Percentiles rank a stretch among this genome's conserved stretches.
These are phyloP conservation scores for Agonum fuliginosum DNA, from an alignment of 2,888 invertebrate species.

Conservation along the genomic window DNA sequence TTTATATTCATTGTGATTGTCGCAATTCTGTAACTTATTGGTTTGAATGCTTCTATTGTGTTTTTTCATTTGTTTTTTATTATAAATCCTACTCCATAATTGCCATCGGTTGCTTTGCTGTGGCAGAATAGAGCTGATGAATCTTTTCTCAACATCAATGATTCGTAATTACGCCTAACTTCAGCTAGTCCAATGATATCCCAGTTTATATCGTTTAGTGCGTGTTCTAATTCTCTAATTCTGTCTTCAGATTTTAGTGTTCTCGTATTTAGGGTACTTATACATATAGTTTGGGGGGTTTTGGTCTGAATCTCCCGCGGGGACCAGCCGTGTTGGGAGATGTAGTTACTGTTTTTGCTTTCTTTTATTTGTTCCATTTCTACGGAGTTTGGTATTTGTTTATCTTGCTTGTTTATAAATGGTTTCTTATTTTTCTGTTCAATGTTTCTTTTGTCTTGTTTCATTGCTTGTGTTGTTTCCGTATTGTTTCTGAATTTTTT, in stretches of 20 bases:
- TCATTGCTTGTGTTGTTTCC: too few relatives aligned
- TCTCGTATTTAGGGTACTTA: too few relatives aligned
- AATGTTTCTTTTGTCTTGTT: too few relatives aligned
- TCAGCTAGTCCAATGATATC: neutral
- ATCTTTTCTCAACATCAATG: neutral
- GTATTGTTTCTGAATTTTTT: too few relatives aligned
- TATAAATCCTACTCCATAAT: neutral
- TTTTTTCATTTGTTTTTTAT: neutral
- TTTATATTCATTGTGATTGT: neutral
- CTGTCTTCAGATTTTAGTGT: too few relatives aligned
- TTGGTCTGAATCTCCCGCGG: neutral
- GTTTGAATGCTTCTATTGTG: neutral
- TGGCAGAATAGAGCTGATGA: neutral
- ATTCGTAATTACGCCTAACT: neutral
- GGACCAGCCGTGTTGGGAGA: conserved; percentile 37
- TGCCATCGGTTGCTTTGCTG: neutral
- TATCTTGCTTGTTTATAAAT: neutral
- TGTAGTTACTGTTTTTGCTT: neutral
- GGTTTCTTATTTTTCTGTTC: neutral
- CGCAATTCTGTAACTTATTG: neutral
- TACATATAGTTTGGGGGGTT: neutral
- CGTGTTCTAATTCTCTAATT: too few relatives aligned
- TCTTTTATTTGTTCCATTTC: neutral
- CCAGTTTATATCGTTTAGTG: conserved; percentile 5
- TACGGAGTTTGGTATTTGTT: neutral